Evolutionary conservation across 2,888 invertebrate genomes (phyloP).

Genomic region (Oscheius sp.): DNA sequence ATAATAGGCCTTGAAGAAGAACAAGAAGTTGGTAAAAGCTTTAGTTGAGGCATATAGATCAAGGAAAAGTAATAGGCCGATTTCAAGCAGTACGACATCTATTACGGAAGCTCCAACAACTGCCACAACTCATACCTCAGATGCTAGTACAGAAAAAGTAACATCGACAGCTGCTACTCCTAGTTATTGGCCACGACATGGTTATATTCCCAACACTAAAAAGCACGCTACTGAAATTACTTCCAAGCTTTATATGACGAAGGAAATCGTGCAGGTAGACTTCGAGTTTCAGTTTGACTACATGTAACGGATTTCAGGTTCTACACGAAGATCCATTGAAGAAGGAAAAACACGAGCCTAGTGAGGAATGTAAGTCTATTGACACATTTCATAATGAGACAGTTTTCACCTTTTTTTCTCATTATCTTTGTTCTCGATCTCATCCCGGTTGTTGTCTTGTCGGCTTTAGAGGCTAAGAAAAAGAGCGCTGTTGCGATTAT

Average conservation of each 20-base stretch:
- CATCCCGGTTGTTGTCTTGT: constrained; percentile 1
- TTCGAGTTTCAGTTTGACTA: not conserved
- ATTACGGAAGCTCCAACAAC: not conserved
- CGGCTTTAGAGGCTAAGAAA: not conserved
- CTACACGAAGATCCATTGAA: constrained; percentile 11
- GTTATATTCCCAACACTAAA: constrained; percentile 52
- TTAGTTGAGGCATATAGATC: constrained; percentile 44
- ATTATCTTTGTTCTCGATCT: not conserved
- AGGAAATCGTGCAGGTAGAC: constrained; percentile 40
- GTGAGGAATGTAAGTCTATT: constrained; percentile 1
- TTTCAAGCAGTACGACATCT: not conserved
- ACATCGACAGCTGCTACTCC: not conserved
- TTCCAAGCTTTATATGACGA: constrained; percentile 52
- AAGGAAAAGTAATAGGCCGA: not conserved
- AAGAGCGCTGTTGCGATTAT: not conserved
- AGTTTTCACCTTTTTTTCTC: not conserved
- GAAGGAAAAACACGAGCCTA: not conserved
- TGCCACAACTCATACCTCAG: not conserved
- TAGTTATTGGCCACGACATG: constrained; percentile 44
- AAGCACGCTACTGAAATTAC: constrained; percentile 57
- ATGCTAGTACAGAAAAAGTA: no score
- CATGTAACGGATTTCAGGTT: not conserved
- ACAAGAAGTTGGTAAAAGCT: constrained; percentile 43
- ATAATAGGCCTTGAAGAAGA: constrained; percentile 34
- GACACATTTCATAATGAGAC: not conserved